Percentiles rank a stretch among this genome's conserved stretches.
Conservation (phyloP, 2,113 vertebrate species). For the Otus sunia region DNA sequence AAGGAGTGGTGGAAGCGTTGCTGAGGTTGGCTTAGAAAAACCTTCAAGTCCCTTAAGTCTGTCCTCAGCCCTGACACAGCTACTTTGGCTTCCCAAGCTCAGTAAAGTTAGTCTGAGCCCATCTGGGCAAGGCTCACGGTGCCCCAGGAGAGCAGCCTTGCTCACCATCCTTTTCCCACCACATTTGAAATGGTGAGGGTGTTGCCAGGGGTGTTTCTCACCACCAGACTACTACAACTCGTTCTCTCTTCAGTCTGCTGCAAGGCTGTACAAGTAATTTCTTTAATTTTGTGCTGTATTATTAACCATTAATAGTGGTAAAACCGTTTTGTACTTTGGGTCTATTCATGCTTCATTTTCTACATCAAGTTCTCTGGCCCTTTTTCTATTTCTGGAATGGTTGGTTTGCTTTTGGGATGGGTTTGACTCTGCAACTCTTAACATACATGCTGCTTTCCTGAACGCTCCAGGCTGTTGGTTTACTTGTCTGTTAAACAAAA, state of each 20-base stretch:
- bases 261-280: neutral
- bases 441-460: rapidly evolving
- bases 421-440: neutral
- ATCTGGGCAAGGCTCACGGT: neutral
- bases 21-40: neutral
- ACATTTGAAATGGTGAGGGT: rapidly evolving
- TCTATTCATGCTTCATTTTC: neutral
- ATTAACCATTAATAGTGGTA: neutral
- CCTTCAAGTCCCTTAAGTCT: neutral
- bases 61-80: neutral
- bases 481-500: neutral
- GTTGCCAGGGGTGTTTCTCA: neutral
- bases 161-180: neutral
- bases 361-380: neutral
- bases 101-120: neutral
- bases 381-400: neutral
- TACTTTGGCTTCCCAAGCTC: neutral
- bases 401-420: neutral
- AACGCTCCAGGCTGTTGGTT: neutral
- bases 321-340: neutral
- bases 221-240: neutral
- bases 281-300: neutral
- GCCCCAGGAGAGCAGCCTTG: neutral
- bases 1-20: neutral
- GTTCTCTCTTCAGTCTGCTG: neutral